These are phyloP conservation scores for Drosophila testacea DNA, from an alignment of 2,888 invertebrate species.

Conservation along the genomic window DNA sequence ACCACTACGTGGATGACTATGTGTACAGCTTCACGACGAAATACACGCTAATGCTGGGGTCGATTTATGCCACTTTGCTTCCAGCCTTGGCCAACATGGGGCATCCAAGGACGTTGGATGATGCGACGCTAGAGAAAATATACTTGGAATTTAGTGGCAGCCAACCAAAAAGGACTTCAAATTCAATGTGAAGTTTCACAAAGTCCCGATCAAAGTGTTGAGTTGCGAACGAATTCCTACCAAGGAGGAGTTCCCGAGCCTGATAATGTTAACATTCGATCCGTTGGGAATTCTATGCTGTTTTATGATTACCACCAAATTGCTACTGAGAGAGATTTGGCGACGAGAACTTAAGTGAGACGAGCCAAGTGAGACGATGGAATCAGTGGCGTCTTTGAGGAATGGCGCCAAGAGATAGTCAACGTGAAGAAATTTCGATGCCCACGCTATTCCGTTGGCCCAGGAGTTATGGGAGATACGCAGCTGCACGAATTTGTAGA, in stretches of 20 bases:
- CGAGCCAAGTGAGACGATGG: too few species aligned
- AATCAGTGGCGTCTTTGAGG: too few species aligned
- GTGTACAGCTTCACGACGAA: neutral
- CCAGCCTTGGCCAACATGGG: neutral
- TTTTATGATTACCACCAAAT: constrained; percentile 1
- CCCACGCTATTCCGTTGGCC: too few species aligned
- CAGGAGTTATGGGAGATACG: too few species aligned
- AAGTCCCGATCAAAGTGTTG: constrained; percentile 7
- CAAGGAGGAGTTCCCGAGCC: constrained; percentile 10
- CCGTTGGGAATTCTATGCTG: neutral
- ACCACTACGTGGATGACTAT: constrained; percentile 2
- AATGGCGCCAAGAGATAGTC: too few species aligned
- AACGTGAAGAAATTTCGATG: too few species aligned
- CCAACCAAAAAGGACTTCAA: constrained; percentile 3
- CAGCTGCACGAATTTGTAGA: too few species aligned
- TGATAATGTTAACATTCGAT: neutral
- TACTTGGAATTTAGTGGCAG: constrained; percentile 14
- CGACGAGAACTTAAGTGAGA: too few species aligned
- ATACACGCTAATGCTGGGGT: neutral
- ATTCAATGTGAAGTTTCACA: constrained; percentile 13
- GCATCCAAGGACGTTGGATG: neutral
- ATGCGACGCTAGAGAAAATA: constrained; percentile 5
- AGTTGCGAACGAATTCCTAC: constrained; percentile 2
- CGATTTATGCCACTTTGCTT: constrained; percentile 3
- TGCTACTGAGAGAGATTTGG: neutral